phyloP scores from a whole-genome alignment of 37 sponge, comb jelly and placozoan genomes.

The Beroe forskalii region DNA sequence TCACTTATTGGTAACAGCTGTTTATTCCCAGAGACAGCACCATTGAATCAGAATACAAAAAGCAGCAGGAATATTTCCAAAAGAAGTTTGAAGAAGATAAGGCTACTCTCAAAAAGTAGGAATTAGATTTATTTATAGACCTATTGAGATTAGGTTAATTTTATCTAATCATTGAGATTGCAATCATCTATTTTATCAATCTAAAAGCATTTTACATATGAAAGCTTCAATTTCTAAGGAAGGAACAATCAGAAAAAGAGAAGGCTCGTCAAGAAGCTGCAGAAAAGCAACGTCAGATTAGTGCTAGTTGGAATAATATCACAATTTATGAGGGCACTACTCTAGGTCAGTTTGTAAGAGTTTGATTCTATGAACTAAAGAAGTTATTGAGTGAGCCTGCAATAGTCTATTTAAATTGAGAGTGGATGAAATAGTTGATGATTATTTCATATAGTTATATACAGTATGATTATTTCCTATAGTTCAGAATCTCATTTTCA shows the following conservation, averaged over 20 bases:
- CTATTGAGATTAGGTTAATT: too few relatives aligned
- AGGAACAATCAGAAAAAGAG: not conserved
- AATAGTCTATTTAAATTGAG: too few relatives aligned
- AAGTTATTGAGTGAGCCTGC: too few relatives aligned
- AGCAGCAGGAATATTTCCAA: conserved; percentile 30
- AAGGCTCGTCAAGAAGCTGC: conserved; percentile 11
- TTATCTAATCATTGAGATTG: not conserved
- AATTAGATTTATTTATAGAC: not conserved
- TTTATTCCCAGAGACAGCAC: not conserved
- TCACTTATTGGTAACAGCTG: not conserved
- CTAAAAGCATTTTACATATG: too few relatives aligned
- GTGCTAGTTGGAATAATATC: conserved; percentile 18
- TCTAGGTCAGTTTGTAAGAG: conserved; percentile 15
- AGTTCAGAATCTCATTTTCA: too few relatives aligned
- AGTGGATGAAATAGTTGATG: too few relatives aligned
- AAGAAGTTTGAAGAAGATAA: conserved; percentile 50
- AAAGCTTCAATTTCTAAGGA: not conserved
- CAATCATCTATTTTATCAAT: not conserved
- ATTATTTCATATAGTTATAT: too few relatives aligned
- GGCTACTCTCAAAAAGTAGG: not conserved
- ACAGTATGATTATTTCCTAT: too few relatives aligned
- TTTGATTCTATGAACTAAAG: too few relatives aligned
- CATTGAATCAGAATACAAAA: conserved; percentile 10
- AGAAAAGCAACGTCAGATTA: conserved; percentile 37
- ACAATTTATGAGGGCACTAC: not conserved